Conservation (phyloP, 64 coral and sea anemone genomes). For the Catalaphyllia jardinei region DNA sequence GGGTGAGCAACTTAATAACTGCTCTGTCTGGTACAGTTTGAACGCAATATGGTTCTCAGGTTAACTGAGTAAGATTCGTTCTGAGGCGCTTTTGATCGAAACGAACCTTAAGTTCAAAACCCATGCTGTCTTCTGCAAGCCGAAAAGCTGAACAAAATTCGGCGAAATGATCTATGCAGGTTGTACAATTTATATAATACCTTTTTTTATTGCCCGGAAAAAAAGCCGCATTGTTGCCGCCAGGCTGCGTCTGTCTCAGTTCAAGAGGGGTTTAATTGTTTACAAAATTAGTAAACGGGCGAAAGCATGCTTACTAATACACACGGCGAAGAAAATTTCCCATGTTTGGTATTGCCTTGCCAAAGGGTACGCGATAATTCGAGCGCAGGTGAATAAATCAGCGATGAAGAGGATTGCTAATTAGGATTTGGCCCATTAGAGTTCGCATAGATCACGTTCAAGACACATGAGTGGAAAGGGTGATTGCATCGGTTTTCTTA, state of each 20-base stretch:
- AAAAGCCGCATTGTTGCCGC: background rate
- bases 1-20: no score
- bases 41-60: no score
- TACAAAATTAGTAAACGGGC: background rate
- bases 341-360: slow-evolving; percentile 28
- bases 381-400: slow-evolving; percentile 21
- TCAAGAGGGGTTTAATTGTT: slow-evolving; percentile 18
- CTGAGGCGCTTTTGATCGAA: no score
- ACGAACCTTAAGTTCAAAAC: no score
- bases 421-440: slow-evolving; percentile 14
- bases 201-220: background rate
- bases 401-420: background rate
- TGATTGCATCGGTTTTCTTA: background rate
- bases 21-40: no score
- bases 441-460: background rate
- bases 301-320: slow-evolving; percentile 17
- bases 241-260: background rate
- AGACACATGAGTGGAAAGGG: background rate
- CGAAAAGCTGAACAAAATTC: no score
- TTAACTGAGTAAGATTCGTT: no score
- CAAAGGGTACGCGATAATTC: background rate
- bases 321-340: background rate
- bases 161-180: no score
- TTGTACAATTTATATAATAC: background rate
- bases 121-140: no score